A percentile compares a stretch with the other conserved stretches of the same genome.
These are phyloP conservation scores for Sebastes hubbsi DNA, from an alignment of 2,797 vertebrate species.

Conservation along the genomic window DNA sequence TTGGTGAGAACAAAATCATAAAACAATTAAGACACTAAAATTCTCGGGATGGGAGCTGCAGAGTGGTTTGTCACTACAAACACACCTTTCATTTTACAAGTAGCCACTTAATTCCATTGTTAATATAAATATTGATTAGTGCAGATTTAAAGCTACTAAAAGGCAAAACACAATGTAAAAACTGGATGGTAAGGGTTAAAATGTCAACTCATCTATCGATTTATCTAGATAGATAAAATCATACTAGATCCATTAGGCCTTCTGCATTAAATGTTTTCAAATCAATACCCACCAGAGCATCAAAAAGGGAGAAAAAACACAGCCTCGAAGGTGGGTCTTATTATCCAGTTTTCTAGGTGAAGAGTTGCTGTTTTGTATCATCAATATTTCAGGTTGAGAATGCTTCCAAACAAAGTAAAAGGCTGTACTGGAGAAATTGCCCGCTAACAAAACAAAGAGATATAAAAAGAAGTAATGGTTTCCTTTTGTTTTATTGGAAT, in stretches of 20 bases:
- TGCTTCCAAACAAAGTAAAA: not conserved
- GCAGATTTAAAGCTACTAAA: not conserved
- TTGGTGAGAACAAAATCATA: not conserved
- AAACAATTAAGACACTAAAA: not conserved
- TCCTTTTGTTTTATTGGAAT: not conserved
- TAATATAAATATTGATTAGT: not conserved
- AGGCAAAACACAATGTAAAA: not conserved
- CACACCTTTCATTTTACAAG: not conserved
- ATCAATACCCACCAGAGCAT: slow-evolving; percentile 32
- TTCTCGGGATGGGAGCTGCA: not conserved
- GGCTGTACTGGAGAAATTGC: not conserved
- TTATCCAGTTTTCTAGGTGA: slow-evolving; percentile 30
- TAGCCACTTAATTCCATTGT: not conserved
- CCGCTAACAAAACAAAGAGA: slow-evolving; percentile 4
- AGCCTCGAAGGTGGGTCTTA: slow-evolving; percentile 17
- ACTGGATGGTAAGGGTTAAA: not conserved
- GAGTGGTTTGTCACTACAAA: not conserved
- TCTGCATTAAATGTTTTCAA: slow-evolving; percentile 9
- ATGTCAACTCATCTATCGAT: not conserved
- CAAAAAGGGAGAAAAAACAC: not conserved
- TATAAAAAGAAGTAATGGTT: not conserved
- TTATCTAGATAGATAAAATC: not conserved
- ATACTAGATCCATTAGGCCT: not conserved
- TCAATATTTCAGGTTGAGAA: slow-evolving; percentile 40
- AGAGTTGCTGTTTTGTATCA: slow-evolving; percentile 30